phyloP scores from a whole-genome alignment of 1,140 invertebrate species.

The Hormaphis cornu region DNA sequence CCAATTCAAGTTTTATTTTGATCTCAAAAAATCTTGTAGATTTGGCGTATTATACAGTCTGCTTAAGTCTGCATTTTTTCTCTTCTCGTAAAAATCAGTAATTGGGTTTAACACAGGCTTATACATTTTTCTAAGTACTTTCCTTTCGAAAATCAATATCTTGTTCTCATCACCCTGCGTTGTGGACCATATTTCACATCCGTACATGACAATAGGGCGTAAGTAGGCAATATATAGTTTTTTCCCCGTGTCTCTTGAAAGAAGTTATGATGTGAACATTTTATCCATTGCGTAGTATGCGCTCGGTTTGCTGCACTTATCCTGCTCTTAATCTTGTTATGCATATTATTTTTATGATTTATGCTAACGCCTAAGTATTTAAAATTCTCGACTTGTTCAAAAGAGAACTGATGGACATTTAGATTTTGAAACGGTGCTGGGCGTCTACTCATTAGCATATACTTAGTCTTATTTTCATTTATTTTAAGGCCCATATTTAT shows the following conservation, averaged over 20 bases:
- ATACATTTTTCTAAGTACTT: too few species aligned
- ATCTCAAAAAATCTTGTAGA: not conserved
- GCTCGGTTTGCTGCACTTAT: not conserved
- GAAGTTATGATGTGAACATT: not conserved
- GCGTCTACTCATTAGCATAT: not conserved
- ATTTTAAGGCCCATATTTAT: not conserved
- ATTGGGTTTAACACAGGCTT: not conserved
- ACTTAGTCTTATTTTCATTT: not conserved
- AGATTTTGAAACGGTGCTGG: not conserved
- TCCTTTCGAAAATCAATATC: not conserved
- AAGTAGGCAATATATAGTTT: too few species aligned
- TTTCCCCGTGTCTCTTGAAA: not conserved
- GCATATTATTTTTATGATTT: too few species aligned
- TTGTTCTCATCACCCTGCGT: not conserved
- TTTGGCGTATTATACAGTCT: not conserved
- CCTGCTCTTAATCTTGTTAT: not conserved
- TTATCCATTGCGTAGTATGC: not conserved
- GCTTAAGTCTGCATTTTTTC: not conserved
- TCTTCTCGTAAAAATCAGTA: not conserved
- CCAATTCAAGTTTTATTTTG: too few species aligned
- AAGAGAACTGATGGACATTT: not conserved
- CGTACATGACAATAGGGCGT: not conserved
- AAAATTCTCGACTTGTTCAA: not conserved
- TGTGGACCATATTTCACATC: not conserved
- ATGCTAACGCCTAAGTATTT: not conserved